phyloP scores from a whole-genome alignment of 2,113 vertebrate genomes.

The Myanophis thanlyinensis region DNA sequence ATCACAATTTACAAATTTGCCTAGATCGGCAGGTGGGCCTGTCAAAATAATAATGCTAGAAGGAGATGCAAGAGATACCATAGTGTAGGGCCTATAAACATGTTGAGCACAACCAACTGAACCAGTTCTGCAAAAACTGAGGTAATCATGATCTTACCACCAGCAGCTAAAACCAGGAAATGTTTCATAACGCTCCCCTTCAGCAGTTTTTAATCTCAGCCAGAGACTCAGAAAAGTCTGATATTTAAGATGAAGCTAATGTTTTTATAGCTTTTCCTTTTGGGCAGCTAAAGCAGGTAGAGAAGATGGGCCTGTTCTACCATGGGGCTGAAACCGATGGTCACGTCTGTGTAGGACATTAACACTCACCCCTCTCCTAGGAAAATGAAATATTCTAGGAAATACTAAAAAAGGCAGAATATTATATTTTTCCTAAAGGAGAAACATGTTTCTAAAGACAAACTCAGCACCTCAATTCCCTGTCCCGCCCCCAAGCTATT shows the following conservation, averaged over 20 bases:
- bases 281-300: not conserved
- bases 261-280: not conserved
- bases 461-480: too few species aligned
- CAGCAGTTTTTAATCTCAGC: not conserved
- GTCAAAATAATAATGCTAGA: not conserved
- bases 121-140: conserved; percentile 12
- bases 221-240: not conserved
- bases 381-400: too few species aligned
- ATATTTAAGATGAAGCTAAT: not conserved
- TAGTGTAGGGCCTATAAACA: conserved; percentile 11
- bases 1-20: conserved; percentile 1
- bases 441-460: too few species aligned
- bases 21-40: not conserved
- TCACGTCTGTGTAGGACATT: too few species aligned
- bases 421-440: too few species aligned
- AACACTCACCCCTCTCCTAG: too few species aligned
- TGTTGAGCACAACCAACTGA: conserved; percentile 5
- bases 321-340: not conserved
- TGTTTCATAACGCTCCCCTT: not conserved
- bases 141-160: conserved; percentile 18
- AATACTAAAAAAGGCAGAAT: too few species aligned
- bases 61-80: conserved; percentile 17
- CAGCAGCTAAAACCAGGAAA: conserved; percentile 29
- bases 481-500: too few species aligned
- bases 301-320: not conserved